Evolutionary conservation across 2,888 invertebrate species (phyloP).

Genomic region (Sphinx pinastri): DNA sequence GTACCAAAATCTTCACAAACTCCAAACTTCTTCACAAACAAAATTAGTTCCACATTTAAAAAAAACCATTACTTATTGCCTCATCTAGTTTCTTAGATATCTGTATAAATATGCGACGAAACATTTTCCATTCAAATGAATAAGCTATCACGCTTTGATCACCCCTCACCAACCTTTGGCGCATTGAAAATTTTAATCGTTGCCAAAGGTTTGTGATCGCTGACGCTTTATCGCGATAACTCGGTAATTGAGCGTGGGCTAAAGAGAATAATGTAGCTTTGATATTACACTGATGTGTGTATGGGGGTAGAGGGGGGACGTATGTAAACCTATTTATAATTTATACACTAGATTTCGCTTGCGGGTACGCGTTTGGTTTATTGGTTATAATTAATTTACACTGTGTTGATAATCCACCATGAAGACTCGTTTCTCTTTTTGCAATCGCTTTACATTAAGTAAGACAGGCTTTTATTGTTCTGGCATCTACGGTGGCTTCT

Average conservation of each 20-base stretch:
- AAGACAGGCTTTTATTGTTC: too few species aligned
- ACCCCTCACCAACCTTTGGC: constrained; percentile 59
- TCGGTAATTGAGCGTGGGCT: constrained; percentile 66
- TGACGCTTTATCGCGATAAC: constrained; percentile 63
- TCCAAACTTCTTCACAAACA: too few species aligned
- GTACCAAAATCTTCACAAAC: too few species aligned
- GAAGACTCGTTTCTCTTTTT: not conserved
- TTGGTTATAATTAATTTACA: not conserved
- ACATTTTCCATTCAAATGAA: constrained; percentile 69
- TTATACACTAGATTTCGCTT: not conserved
- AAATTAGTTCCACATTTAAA: too few species aligned
- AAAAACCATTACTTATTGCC: constrained; percentile 4
- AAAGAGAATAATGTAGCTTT: constrained; percentile 68
- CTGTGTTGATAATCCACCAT: not conserved
- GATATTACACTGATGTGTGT: constrained; percentile 45
- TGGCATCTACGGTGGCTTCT: too few species aligned
- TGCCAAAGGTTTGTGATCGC: constrained; percentile 58
- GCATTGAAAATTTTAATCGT: constrained; percentile 66
- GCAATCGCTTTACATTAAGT: not conserved
- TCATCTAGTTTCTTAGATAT: constrained; percentile 31
- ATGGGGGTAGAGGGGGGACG: not conserved
- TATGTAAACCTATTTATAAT: constrained; percentile 1
- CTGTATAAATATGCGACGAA: constrained; percentile 40
- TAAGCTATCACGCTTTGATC: constrained; percentile 74
- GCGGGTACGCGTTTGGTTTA: not conserved